Conservation (phyloP, 2,113 vertebrate species). For the Stercorarius parasiticus region DNA sequence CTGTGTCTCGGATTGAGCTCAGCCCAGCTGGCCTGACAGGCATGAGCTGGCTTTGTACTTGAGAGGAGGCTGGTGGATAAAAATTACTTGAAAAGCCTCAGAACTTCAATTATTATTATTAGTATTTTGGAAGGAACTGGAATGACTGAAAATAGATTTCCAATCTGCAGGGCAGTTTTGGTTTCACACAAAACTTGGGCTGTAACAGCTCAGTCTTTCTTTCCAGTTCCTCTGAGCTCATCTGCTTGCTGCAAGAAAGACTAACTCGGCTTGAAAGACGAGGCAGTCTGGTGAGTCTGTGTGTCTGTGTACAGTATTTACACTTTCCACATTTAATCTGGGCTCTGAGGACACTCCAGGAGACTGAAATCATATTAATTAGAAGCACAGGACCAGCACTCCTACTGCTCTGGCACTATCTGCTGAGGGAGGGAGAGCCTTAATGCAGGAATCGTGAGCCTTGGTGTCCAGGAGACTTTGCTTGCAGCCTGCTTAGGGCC, state of each 20-base stretch:
- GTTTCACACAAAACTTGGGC: conserved; percentile 42
- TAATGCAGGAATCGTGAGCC: background rate
- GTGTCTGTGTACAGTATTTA: conserved; percentile 51
- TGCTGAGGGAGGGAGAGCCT: background rate
- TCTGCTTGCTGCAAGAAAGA: conserved; percentile 47
- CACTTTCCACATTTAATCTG: conserved; percentile 40
- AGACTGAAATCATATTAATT: conserved; percentile 46
- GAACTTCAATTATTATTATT: conserved; percentile 57
- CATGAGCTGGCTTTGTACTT: conserved; percentile 61
- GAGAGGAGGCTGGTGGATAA: conserved; percentile 55
- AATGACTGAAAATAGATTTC: conserved; percentile 60
- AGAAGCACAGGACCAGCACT: conserved; percentile 13
- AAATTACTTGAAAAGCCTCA: conserved; percentile 57
- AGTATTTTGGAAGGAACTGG: conserved; percentile 54
- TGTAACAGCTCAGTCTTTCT: conserved; percentile 29
- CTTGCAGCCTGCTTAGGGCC: background rate
- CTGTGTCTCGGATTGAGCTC: conserved; percentile 64
- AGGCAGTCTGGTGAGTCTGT: conserved; percentile 24
- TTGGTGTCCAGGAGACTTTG: background rate
- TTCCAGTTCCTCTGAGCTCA: conserved; percentile 4
- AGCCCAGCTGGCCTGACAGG: conserved; percentile 70
- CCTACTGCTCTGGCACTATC: background rate
- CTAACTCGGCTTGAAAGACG: conserved; percentile 26
- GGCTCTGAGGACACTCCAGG: conserved; percentile 11
- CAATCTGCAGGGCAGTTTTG: conserved; percentile 53